phyloP scores from a whole-genome alignment of 2,113 vertebrate species.

The Osmerus eperlanus region DNA sequence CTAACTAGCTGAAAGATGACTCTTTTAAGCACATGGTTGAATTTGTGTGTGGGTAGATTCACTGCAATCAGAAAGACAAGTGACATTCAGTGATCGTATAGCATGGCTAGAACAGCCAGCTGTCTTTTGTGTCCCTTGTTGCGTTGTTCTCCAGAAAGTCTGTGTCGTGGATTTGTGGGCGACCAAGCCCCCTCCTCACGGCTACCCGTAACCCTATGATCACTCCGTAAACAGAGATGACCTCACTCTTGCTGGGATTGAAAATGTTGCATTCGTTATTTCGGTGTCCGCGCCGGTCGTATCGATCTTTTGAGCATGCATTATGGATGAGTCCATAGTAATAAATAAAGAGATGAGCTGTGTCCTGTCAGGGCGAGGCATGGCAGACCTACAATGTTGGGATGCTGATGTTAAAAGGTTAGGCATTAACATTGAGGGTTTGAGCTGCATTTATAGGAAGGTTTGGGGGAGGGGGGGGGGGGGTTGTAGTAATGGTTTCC shows the following conservation, averaged over 20 bases:
- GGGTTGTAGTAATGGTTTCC: background rate
- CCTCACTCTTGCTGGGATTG: background rate
- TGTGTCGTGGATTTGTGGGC: no score
- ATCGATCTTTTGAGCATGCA: conserved; percentile 9
- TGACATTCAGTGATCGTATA: no score
- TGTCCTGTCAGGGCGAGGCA: background rate
- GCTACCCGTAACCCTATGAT: no score
- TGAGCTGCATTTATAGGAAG: background rate
- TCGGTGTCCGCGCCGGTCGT: background rate
- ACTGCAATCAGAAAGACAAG: no score
- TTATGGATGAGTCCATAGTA: conserved; percentile 29
- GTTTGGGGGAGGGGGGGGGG: background rate
- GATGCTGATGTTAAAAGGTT: background rate
- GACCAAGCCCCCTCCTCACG: no score
- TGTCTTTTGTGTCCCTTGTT: no score
- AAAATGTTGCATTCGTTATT: background rate
- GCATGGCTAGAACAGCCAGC: no score
- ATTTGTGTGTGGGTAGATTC: no score
- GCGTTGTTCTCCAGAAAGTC: no score
- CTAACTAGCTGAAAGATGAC: background rate
- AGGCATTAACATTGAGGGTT: no score
- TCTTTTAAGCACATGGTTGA: background rate
- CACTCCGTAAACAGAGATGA: background rate
- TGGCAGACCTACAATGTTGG: background rate
- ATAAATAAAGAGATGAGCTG: conserved; percentile 15